phyloP scores from a whole-genome alignment of 2,888 invertebrate species.

The Leptura quadrifasciata region DNA sequence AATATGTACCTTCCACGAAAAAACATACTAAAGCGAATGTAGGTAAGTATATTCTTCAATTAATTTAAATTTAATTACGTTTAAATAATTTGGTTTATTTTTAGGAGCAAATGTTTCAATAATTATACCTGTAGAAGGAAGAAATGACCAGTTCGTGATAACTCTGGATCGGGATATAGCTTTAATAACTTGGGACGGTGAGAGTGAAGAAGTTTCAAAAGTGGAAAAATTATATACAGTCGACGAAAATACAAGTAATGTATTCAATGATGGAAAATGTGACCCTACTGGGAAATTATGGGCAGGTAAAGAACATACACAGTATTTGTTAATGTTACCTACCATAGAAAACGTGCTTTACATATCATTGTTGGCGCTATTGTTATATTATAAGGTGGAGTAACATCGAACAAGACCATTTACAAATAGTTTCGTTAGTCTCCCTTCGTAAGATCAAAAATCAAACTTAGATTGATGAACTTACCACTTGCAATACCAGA shows the following conservation, averaged over 20 bases:
- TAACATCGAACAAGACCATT: too few species aligned
- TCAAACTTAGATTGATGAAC: too few species aligned
- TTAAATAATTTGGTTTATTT: neutral
- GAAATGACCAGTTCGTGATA: conserved; percentile 79
- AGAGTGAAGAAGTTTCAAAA: conserved; percentile 74
- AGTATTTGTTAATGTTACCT: too few species aligned
- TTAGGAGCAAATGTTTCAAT: conserved; percentile 70
- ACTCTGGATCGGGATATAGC: conserved; percentile 76
- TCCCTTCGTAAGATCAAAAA: too few species aligned
- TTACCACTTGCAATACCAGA: too few species aligned
- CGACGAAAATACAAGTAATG: conserved; percentile 74
- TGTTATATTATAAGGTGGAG: too few species aligned
- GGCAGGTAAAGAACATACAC: conserved; percentile 62
- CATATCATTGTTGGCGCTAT: too few species aligned
- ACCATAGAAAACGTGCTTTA: too few species aligned
- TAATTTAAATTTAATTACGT: too few species aligned
- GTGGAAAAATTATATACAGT: conserved; percentile 76
- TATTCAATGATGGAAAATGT: conserved; percentile 88
- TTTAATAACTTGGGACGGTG: conserved; percentile 81
- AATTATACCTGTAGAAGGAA: conserved; percentile 77
- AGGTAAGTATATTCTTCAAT: conserved; percentile 43
- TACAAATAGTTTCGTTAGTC: too few species aligned
- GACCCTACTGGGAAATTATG: conserved; percentile 84
- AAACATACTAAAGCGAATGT: conserved; percentile 54
- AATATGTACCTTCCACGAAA: conserved; percentile 56